A percentile compares a stretch with the other conserved stretches of the same genome.
phyloP scores from a whole-genome alignment of 2,113 vertebrate genomes.

The Damaliscus lunatus region DNA sequence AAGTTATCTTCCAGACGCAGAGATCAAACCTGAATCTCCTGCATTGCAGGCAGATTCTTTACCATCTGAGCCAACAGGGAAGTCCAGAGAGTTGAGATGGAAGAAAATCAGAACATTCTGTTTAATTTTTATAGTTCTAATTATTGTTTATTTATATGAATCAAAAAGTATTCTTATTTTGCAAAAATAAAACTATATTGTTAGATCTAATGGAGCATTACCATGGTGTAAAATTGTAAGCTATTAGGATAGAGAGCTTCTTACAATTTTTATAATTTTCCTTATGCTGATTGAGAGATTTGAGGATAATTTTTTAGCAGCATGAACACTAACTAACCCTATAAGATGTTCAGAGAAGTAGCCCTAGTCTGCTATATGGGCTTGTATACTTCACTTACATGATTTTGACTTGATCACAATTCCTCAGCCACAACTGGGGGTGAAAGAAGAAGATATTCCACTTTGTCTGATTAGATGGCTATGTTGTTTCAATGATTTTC shows the following conservation, averaged over 20 bases:
- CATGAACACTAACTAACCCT: neutral
- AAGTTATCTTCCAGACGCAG: rapidly evolving
- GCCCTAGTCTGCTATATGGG: neutral
- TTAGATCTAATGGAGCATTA: neutral
- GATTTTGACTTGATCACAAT: neutral
- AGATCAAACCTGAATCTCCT: neutral
- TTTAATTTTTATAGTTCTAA: neutral
- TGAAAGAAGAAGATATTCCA: neutral
- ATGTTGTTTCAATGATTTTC: neutral
- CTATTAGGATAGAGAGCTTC: neutral
- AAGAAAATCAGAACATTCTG: neutral
- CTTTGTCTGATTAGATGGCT: neutral
- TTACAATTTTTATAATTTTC: neutral
- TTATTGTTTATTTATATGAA: neutral
- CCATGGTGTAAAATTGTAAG: neutral
- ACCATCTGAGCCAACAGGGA: neutral
- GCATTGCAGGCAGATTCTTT: neutral
- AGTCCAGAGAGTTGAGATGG: neutral
- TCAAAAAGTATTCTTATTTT: neutral
- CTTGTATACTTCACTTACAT: neutral
- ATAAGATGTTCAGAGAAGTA: neutral
- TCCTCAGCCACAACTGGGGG: neutral
- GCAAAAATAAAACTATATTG: neutral
- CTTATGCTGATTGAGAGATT: neutral
- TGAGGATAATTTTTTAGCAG: neutral